phyloP scores from a whole-genome alignment of 2,797 vertebrate species.

The Thunnus albacares region DNA sequence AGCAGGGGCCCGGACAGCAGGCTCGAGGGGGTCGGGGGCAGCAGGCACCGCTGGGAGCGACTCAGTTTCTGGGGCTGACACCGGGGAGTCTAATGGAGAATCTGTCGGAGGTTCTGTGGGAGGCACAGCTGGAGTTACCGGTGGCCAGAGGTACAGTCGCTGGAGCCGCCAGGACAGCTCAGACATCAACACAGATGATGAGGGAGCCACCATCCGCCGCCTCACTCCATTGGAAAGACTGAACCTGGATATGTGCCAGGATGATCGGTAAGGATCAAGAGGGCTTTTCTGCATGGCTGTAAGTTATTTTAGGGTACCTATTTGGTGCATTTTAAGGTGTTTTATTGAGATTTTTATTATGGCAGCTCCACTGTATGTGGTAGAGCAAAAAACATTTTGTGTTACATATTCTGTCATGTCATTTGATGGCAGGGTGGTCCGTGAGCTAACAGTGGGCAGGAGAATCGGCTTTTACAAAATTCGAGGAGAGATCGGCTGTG shows the following conservation, averaged over 20 bases:
- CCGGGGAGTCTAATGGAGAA: constrained; percentile 60
- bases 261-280: constrained; percentile 83
- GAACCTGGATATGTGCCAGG: constrained; percentile 94
- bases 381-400: background rate
- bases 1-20: constrained; percentile 62
- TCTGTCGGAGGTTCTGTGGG: constrained; percentile 62
- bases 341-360: background rate
- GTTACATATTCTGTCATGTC: constrained; percentile 25
- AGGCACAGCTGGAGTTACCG: constrained; percentile 58
- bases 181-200: constrained; percentile 89
- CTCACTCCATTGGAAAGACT: constrained; percentile 94
- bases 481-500: constrained; percentile 95
- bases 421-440: constrained; percentile 87
- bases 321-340: background rate
- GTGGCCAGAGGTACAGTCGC: constrained; percentile 79
- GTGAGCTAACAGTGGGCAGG: constrained; percentile 94
- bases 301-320: background rate
- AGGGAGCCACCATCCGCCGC: constrained; percentile 83
- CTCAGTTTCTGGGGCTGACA: constrained; percentile 66
- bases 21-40: constrained; percentile 49
- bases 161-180: constrained; percentile 91
- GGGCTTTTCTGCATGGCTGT: background rate
- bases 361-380: background rate
- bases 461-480: constrained; percentile 97
- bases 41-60: constrained; percentile 46